Percentiles rank a stretch among this genome's conserved stretches.
These are phyloP conservation scores for Hydra vulgaris DNA, from an alignment of 30 jellyfish, hydroid and myxozoan genomes.

Conservation along the genomic window DNA sequence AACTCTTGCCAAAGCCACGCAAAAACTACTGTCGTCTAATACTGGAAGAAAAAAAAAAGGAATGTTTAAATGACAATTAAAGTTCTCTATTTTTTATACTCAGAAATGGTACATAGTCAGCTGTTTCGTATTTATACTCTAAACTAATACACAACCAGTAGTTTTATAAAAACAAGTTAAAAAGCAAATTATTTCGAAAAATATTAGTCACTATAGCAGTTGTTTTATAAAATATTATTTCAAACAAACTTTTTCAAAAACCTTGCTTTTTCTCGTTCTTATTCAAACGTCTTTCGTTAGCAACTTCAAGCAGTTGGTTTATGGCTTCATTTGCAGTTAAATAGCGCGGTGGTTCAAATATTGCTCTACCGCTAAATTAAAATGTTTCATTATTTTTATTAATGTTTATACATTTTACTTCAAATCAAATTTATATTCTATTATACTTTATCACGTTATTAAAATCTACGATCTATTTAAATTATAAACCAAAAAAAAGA, in stretches of 20 bases:
- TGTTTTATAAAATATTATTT: neutral
- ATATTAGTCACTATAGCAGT: neutral
- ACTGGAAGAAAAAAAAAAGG: conserved; percentile 12
- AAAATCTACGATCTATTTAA: too few species aligned
- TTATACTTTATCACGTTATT: too few species aligned
- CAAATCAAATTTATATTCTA: too few species aligned
- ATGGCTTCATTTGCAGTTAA: conserved; percentile 66
- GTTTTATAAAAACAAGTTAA: too few species aligned
- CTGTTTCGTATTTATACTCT: too few species aligned
- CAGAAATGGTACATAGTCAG: too few species aligned
- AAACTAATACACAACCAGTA: too few species aligned
- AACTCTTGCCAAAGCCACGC: conserved; percentile 85
- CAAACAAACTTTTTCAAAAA: too few species aligned
- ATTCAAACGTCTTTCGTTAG: conserved; percentile 23
- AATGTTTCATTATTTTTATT: too few species aligned
- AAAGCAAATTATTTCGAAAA: neutral
- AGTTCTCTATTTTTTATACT: too few species aligned
- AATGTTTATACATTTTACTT: too few species aligned
- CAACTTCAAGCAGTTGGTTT: conserved; percentile 47
- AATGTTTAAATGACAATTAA: too few species aligned
- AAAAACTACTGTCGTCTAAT: conserved; percentile 37
- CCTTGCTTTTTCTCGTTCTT: neutral
- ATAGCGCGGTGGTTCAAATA: conserved; percentile 84
- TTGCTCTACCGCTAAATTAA: conserved; percentile 48
- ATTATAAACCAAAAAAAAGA: neutral